Evolutionary conservation across 2,888 invertebrate genomes (phyloP), one percentile per base, ranked within the genome.

Genomic region (Blastobasis lacticolella): DNA sequence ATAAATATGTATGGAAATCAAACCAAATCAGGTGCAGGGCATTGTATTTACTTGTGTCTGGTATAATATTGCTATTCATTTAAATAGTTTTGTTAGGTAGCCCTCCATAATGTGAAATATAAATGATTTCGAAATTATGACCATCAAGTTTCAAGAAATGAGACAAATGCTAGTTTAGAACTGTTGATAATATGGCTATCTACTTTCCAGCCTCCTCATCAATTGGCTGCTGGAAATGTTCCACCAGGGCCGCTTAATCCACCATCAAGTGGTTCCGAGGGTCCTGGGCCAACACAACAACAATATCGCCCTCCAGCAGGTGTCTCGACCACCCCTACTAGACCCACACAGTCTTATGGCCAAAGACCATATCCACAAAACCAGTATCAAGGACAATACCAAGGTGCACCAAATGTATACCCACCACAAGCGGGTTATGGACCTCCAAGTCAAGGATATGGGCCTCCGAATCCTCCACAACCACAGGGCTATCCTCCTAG

Each of bases 401-500:
- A 89, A 66, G 89, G 88, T 61, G 86, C 88, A 55, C 89, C 88
- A 57, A 88, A 89, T 45, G 89, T 82, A 7, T 93, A 92, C 72
- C 92, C 93, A 46, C 92, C 92, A 49, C 93, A 93, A 69, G 90
- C 90, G 51, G 90, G 90, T 38, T 93, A 93, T 78, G 92, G 92
- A 9, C 92, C 92, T 51, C 92, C 92, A 49, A 89, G 88, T 52
- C 92, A 92, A 66, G 90, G 91, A 38, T 91, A 91, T 70, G 91
- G 91, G 4, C 90, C 90, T 10, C 91, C 92, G 38, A 92, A 92
- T 59, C 89, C 90, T 56, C 86, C 84, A 57, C 92, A 91, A 75
- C 91, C 92, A 38, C 92, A 92, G 62, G 91, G 90, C 0, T 93
- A 93, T 70, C 90, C 91, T 53, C 92, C 93, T 9, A 91, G 90